Conservation (phyloP, 1,140 invertebrate genomes). For the Anoplolepis gracilipes region DNA sequence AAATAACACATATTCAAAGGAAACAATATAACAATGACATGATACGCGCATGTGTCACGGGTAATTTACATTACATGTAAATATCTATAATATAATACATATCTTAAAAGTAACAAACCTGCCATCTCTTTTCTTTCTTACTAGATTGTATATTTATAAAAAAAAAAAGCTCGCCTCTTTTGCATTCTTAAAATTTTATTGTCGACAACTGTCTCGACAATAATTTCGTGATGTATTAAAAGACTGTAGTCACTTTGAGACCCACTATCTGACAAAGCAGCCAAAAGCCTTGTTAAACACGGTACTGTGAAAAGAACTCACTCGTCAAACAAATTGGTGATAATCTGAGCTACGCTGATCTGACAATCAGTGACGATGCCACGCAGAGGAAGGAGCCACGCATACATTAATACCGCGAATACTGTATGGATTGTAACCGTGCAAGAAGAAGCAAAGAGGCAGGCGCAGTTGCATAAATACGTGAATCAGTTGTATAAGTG, state of each 20-base stretch:
- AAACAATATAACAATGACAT: neutral
- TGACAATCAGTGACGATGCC: slow-evolving; percentile 40
- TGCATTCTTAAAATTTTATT: too few relatives aligned
- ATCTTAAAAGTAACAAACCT: too few relatives aligned
- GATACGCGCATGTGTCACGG: neutral
- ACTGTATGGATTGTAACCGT: slow-evolving; percentile 2
- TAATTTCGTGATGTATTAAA: neutral
- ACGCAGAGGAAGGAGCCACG: slow-evolving; percentile 47
- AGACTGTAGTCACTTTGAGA: neutral
- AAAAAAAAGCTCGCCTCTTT: too few relatives aligned
- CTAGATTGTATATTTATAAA: too few relatives aligned
- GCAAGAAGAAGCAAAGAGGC: slow-evolving; percentile 26
- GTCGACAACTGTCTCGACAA: too few relatives aligned
- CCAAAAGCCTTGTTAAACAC: slow-evolving; percentile 19
- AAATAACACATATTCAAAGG: slow-evolving; percentile 2
- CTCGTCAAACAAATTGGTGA: slow-evolving; percentile 55
- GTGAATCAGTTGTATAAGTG: slow-evolving; percentile 68
- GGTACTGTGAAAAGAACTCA: neutral
- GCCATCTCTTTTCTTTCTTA: too few relatives aligned
- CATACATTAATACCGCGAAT: slow-evolving; percentile 61
- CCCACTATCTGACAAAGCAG: neutral
- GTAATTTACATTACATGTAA: too few relatives aligned
- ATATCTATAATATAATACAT: too few relatives aligned
- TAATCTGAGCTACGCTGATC: slow-evolving; percentile 50
- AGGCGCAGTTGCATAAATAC: slow-evolving; percentile 27